Conservation (phyloP, 1,140 invertebrate genomes). For the Venustaconcha ellipsiformis region DNA sequence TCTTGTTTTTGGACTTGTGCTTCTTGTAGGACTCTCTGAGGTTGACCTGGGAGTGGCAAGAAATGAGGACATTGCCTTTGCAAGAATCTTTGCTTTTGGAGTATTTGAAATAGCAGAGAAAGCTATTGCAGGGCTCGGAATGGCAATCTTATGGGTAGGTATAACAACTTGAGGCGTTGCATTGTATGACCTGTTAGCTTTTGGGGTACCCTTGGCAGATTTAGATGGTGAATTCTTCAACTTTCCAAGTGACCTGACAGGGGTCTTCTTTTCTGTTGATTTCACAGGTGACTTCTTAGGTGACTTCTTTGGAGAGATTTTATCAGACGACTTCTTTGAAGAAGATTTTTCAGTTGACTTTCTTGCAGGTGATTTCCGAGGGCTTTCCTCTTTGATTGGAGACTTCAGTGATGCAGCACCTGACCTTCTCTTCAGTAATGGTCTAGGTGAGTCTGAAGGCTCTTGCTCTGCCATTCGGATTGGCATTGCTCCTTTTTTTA, state of each 20-base stretch:
- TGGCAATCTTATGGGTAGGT: not conserved
- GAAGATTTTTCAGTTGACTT: not conserved
- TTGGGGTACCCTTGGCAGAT: not conserved
- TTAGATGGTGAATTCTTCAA: conserved; percentile 10
- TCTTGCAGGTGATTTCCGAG: conserved; percentile 17
- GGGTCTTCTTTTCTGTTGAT: not conserved
- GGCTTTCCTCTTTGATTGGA: conserved; percentile 29
- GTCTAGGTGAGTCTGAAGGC: conserved; percentile 2
- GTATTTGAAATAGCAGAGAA: not conserved
- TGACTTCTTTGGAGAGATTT: conserved; percentile 10
- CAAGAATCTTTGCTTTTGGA: not conserved
- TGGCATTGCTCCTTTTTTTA: conserved; percentile 66
- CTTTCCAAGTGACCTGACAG: not conserved
- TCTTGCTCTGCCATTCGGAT: conserved; percentile 24
- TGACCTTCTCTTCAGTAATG: conserved; percentile 34
- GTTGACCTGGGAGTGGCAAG: not conserved
- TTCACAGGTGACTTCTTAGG: conserved; percentile 10
- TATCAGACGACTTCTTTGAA: not conserved
- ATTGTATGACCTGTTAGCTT: not conserved
- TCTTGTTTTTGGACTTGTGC: no score
- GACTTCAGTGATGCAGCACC: conserved; percentile 20
- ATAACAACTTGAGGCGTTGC: not conserved
- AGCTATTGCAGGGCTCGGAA: not conserved
- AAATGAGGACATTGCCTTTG: not conserved
- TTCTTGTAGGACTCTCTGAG: no score